Base-by-base conservation (phyloP, 1,140 invertebrate genomes). In the Daktulosphaira vitifoliae region DNA sequence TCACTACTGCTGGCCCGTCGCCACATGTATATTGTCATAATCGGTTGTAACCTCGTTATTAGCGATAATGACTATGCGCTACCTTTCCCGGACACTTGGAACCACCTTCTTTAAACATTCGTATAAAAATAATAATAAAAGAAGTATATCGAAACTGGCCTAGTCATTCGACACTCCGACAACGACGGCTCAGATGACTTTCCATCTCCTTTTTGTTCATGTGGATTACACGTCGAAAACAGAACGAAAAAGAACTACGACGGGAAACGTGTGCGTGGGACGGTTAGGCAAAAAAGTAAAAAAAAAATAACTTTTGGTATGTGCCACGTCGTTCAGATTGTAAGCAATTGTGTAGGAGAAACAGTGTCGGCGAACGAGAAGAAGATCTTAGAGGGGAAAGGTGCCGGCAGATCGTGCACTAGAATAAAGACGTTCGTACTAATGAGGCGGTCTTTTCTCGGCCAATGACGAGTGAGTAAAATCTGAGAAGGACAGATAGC, bases 51-150 rank as follows among this genome's bases (percentile, higher is more conserved):
- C 53, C 23, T 56, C 53, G 53, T 56, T 56, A 56, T 56, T 56
- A 56, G 53, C 53, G 53, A 44, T 56, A 56, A 56, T 56, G 53
- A 56, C 53, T 56, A 22, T 44, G 53, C 38, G 54, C 54, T 62
- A 62, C 54, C 54, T 62, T 62, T 62, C 25, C 54, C 23, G 44
- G 54, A 62, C 54, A 46, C 42, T 46, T 23, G 54, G 42, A 42
- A 56, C 53, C 53, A 56, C 53, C 53, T 56, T 56, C 38, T 56
- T 56, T 56, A 56, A 56, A 56, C 53, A 56, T 56, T 37, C n/a
- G 8, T 20, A 42, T 16, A 15, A 42, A 7, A 42, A 5, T 3
- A 44, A 16, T 16, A 18, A 44, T 22, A 20, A 56, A 42, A 42
- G 16, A 37, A 42, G 37, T 56, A 25, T 33, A 22, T 56, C 53